Evolutionary conservation across 2,113 vertebrate species (phyloP).

Genomic region (Recurvirostra avosetta): DNA sequence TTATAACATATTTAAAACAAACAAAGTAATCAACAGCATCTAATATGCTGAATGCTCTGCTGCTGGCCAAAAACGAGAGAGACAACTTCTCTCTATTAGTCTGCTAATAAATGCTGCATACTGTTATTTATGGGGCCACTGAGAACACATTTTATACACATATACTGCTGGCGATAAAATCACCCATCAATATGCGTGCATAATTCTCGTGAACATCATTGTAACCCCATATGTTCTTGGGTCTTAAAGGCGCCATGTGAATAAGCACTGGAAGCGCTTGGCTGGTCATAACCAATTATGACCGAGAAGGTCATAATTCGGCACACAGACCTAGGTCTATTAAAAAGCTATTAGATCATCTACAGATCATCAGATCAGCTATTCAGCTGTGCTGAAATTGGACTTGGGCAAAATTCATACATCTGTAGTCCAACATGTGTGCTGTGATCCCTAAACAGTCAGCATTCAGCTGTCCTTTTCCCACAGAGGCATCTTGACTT

Average conservation of each 20-base stretch:
- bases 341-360: constrained; percentile 1
- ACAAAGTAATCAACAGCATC: background rate
- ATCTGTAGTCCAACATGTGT: accelerated
- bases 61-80: background rate
- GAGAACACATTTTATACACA: background rate
- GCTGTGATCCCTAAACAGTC: background rate
- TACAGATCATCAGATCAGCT: too few species aligned
- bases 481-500: background rate
- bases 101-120: background rate
- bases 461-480: background rate
- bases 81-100: background rate
- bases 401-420: background rate
- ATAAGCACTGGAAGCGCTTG: background rate
- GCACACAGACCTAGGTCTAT: background rate
- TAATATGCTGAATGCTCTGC: background rate
- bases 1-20: background rate
- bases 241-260: background rate
- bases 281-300: background rate
- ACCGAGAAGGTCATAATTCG: background rate
- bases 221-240: background rate
- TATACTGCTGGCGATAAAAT: background rate
- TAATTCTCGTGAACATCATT: background rate
- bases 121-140: background rate
- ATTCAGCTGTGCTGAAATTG: background rate
- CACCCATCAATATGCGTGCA: background rate